Conservation (phyloP, 2,797 vertebrate species). For the Tokudaia muenninki region DNA sequence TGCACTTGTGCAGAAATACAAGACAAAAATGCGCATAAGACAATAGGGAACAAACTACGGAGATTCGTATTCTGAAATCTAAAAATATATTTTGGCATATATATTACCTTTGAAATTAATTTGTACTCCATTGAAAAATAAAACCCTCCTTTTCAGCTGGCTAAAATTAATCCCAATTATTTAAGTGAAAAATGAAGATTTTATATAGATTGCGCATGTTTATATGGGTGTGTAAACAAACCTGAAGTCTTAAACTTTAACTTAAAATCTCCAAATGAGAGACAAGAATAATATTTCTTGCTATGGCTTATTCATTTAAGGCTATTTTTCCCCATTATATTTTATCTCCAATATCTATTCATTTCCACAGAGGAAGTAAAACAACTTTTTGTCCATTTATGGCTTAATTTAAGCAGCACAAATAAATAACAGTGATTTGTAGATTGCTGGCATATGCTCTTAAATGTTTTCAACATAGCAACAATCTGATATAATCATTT, state of each 20-base stretch:
- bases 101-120: not conserved
- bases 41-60: not conserved
- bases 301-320: not conserved
- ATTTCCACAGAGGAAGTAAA: slow-evolving; percentile 57
- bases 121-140: slow-evolving; percentile 34
- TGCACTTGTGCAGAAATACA: not conserved
- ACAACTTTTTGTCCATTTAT: slow-evolving; percentile 3
- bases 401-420: slow-evolving; percentile 14
- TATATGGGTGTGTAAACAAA: not conserved
- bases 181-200: not conserved
- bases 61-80: not conserved
- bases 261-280: not conserved
- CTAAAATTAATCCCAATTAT: slow-evolving; percentile 29
- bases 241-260: not conserved
- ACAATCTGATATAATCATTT: slow-evolving; percentile 4
- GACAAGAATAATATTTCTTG: not conserved
- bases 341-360: slow-evolving; percentile 49
- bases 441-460: not conserved
- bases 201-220: not conserved
- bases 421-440: slow-evolving; percentile 21
- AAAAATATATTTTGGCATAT: slow-evolving; percentile 20
- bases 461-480: slow-evolving; percentile 49
- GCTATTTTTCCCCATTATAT: not conserved
- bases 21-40: slow-evolving; percentile 27
- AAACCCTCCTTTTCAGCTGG: not conserved